Conservation (phyloP, 2,888 invertebrate species). For the Ferrisia virgata region DNA sequence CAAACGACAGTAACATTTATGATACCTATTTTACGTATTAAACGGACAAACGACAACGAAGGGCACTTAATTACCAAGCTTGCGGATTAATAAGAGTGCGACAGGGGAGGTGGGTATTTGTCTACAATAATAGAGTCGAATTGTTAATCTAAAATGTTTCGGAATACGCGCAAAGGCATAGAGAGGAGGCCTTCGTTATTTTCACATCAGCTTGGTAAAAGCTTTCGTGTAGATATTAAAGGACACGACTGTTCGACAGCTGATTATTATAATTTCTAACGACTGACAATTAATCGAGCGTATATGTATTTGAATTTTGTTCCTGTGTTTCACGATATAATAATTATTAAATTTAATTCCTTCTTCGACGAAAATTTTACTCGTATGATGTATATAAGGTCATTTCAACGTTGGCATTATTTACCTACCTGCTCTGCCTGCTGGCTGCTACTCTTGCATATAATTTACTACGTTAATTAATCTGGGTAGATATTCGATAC, state of each 20-base stretch:
- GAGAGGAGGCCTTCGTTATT: no score
- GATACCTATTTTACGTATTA: conserved; percentile 11
- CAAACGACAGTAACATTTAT: not conserved
- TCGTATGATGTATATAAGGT: not conserved
- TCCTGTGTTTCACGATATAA: not conserved
- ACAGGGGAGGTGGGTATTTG: no score
- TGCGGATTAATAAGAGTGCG: no score
- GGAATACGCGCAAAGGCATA: no score
- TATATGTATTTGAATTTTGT: not conserved
- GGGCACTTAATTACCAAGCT: conserved; percentile 11
- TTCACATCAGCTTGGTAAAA: not conserved
- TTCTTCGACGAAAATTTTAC: no score
- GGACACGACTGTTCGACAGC: not conserved
- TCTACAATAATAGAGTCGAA: not conserved
- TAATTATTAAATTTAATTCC: not conserved
- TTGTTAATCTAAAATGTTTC: not conserved
- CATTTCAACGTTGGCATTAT: not conserved
- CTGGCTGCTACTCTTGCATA: no score
- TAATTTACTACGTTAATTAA: no score
- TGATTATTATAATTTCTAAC: not conserved
- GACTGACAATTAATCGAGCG: not conserved
- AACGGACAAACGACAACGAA: conserved; percentile 27
- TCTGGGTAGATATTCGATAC: no score
- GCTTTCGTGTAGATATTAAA: not conserved
- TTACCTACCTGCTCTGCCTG: no score